Base-by-base conservation (phyloP, 1,140 invertebrate genomes). In the Bombus confusus region DNA sequence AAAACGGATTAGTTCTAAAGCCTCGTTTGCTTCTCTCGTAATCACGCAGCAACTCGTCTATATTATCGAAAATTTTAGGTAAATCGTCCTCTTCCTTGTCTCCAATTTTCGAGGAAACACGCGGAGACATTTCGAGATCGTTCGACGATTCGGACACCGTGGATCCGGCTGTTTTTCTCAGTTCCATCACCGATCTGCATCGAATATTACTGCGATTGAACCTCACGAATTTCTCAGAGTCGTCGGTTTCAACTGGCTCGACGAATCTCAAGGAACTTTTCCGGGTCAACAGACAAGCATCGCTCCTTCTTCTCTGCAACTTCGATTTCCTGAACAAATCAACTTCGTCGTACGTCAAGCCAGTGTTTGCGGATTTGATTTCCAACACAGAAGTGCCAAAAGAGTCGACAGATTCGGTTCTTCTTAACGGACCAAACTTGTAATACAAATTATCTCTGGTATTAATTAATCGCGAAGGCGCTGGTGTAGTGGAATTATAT, bases 21-120 rank as follows among this genome's bases (percentile, higher is more conserved):
- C 95, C 95, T 28, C 96, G 95, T 89, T 97, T 97, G 73, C 95
- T 96, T 39, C 95, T 93, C 85, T 97, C 96, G 86, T 97, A 97
- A 88, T 97, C 96, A 6, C 94, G 95, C 90, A 97, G 93, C 64
- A 97, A 90, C 43, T 94, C 94, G 62, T 96, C 94, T 9, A 97
- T 95, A 68, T 93, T 92, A 25, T 92, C 91, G 9, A 88, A 79
- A 4, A 86, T 34, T 41, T 80, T 78, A 4, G 74, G 43, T 4
- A 80, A 87, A 15, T 79, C 47, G 2, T 57, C 37, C 12, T 86
- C 76, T n/a, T 78, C 71, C 39, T 86, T 83, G n/a, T 75, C 37
- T 15, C 86, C 78, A 25, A 72, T 74, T 8, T 75, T 78, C 71
- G 64, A 69, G 9, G 78, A 74, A 2, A 73, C 12, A 9, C 52